A percentile compares a stretch with the other conserved stretches of the same genome.
These are phyloP conservation scores for Acrocephalus arundinaceus DNA, from an alignment of 2,113 vertebrate species.

Conservation along the genomic window DNA sequence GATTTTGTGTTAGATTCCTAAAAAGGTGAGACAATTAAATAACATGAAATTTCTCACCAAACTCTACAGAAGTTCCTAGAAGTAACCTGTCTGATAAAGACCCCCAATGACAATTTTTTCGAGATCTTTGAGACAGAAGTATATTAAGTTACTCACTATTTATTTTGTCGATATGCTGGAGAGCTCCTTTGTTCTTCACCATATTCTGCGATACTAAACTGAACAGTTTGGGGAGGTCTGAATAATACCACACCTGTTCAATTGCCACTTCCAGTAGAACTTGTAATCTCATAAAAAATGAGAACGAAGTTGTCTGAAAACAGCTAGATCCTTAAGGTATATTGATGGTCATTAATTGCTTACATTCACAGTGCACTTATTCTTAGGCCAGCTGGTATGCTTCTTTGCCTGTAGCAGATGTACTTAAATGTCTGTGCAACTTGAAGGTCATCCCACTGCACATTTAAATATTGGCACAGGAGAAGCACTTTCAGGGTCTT, in stretches of 20 bases:
- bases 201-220: background rate
- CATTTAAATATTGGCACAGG: background rate
- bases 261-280: background rate
- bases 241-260: background rate
- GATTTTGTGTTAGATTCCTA: background rate
- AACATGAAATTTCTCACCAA: background rate
- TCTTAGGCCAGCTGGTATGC: background rate
- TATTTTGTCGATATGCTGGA: background rate
- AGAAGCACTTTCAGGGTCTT: background rate
- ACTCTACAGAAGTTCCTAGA: background rate
- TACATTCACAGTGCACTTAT: background rate
- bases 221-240: background rate
- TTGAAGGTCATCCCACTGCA: background rate
- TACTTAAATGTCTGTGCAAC: background rate
- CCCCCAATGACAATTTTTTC: background rate
- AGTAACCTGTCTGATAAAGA: background rate
- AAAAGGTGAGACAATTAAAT: background rate
- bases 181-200: background rate
- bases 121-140: background rate
- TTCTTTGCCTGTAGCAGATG: background rate
- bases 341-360: background rate
- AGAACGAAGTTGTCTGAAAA: background rate
- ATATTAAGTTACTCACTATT: background rate
- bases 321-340: background rate
- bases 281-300: background rate